These are phyloP conservation scores for Caenorhabditis inopinata DNA, from an alignment of 1,140 invertebrate species.

Conservation along the genomic window DNA sequence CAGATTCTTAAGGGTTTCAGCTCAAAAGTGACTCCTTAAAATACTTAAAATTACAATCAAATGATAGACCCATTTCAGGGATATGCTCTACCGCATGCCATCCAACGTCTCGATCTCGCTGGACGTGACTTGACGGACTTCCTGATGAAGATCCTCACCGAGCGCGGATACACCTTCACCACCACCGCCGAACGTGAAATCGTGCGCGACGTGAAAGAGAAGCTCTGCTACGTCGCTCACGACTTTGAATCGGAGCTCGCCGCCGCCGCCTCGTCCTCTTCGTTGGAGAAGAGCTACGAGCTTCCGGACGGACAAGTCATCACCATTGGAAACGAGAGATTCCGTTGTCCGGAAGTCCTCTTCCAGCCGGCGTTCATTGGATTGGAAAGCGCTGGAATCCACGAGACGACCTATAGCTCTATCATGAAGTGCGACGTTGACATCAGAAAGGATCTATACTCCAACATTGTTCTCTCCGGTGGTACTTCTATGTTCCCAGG, in stretches of 20 bases:
- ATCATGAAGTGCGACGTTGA: slow-evolving; percentile 70
- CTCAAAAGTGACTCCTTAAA: too few species aligned
- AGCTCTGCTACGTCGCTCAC: slow-evolving; percentile 75
- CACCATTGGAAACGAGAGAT: slow-evolving; percentile 68
- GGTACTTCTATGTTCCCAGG: slow-evolving; percentile 71
- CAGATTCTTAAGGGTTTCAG: too few species aligned
- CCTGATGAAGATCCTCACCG: slow-evolving; percentile 92
- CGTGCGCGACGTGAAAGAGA: slow-evolving; percentile 80
- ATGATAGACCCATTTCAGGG: neutral
- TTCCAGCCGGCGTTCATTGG: slow-evolving; percentile 70
- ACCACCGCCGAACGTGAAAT: slow-evolving; percentile 86
- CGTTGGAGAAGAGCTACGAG: slow-evolving; percentile 69
- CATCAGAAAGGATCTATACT: slow-evolving; percentile 68
- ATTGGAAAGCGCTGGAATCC: slow-evolving; percentile 68
- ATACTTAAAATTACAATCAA: too few species aligned
- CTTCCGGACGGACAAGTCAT: slow-evolving; percentile 68
- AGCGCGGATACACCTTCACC: slow-evolving; percentile 92
- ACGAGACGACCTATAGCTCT: slow-evolving; percentile 67
- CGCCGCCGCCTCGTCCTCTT: slow-evolving; percentile 73
- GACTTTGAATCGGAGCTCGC: slow-evolving; percentile 93
- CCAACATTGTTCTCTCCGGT: slow-evolving; percentile 70
- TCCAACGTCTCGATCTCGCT: slow-evolving; percentile 76
- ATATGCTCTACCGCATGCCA: slow-evolving; percentile 55
- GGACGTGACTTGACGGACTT: slow-evolving; percentile 92
- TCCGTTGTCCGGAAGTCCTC: slow-evolving; percentile 67